Percentiles rank a stretch among this genome's conserved stretches.
Conservation (phyloP, 2,888 invertebrate species). For the Alloscopus bannaensis region DNA sequence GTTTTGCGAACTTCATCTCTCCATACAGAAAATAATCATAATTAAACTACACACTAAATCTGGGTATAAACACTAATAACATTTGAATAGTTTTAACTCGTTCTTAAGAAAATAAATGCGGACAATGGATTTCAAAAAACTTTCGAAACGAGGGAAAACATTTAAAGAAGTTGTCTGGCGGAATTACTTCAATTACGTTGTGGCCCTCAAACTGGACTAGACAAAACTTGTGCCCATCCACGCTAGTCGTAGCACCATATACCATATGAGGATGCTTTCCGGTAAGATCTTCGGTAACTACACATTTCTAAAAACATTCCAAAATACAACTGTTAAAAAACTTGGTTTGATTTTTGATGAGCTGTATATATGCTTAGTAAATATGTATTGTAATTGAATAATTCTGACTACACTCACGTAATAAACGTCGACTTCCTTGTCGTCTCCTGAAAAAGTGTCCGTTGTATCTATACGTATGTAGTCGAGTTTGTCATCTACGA, state of each 20-base stretch:
- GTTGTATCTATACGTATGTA: conserved; percentile 7
- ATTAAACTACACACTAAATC: too few relatives aligned
- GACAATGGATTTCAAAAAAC: conserved; percentile 33
- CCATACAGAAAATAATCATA: too few relatives aligned
- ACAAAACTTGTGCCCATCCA: conserved; percentile 36
- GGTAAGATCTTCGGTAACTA: conserved; percentile 53
- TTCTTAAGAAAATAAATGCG: conserved; percentile 21
- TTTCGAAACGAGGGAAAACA: conserved; percentile 30
- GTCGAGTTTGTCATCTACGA: background rate
- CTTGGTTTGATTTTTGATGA: too few relatives aligned
- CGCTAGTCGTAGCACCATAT: conserved; percentile 42
- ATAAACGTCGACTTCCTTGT: conserved; percentile 1
- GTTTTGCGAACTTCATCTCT: too few relatives aligned
- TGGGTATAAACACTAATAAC: too few relatives aligned
- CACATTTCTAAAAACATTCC: conserved; percentile 33
- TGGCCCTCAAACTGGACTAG: conserved; percentile 55
- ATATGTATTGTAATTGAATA: background rate
- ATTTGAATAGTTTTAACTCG: background rate
- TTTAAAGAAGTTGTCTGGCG: conserved; percentile 28
- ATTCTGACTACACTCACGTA: conserved; percentile 37
- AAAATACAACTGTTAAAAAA: conserved; percentile 10
- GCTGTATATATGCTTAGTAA: conserved; percentile 6
- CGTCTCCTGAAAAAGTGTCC: background rate
- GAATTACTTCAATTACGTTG: conserved; percentile 39
- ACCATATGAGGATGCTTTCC: conserved; percentile 36